phyloP scores from a whole-genome alignment of 2,113 vertebrate genomes.

The Alces alces region DNA sequence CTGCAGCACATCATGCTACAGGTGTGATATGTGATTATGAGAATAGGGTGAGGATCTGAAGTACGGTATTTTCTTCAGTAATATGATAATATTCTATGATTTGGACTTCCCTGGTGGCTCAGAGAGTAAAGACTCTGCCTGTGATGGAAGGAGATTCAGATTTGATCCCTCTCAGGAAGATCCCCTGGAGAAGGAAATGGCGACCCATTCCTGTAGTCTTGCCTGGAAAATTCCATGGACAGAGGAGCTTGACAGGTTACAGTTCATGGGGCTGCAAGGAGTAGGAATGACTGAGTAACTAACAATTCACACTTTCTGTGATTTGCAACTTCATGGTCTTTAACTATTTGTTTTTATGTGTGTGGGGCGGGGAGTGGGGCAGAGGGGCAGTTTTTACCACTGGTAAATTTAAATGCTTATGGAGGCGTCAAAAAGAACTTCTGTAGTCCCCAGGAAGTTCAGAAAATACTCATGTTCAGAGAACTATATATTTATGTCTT shows the following conservation, averaged over 20 bases:
- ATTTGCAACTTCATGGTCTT: neutral
- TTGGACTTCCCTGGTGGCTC: neutral
- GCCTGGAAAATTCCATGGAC: neutral
- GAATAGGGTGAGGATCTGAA: neutral
- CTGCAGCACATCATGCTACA: neutral
- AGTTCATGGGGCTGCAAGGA: neutral
- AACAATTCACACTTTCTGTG: neutral
- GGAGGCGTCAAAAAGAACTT: neutral
- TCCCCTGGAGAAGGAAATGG: neutral
- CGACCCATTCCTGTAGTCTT: neutral
- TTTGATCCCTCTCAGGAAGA: neutral
- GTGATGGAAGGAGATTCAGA: neutral
- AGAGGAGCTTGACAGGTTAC: neutral
- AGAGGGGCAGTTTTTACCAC: neutral
- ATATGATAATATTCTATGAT: neutral
- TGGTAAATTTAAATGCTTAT: neutral
- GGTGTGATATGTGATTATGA: neutral
- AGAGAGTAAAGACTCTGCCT: neutral
- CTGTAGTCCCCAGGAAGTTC: neutral
- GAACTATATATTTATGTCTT: conserved; percentile 23
- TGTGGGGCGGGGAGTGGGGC: neutral
- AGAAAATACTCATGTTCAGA: conserved; percentile 5
- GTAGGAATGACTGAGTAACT: neutral
- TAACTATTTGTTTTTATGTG: neutral
- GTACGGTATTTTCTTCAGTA: neutral